Evolutionary conservation across 2,797 vertebrate genomes (phyloP).

Genomic region (Characodon lateralis): DNA sequence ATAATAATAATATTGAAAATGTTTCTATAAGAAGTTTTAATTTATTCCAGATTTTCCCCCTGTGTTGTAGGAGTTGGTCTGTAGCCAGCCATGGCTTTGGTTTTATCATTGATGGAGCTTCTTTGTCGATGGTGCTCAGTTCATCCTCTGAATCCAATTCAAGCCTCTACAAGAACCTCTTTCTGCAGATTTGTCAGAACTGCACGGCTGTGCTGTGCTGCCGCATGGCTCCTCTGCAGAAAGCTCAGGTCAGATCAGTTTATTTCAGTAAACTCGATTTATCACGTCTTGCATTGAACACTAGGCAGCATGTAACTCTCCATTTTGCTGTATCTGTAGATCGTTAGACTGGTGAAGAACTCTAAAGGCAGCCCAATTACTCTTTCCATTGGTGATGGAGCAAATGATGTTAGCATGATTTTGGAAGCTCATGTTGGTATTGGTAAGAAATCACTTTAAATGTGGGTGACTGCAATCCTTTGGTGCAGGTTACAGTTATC

Average conservation of each 20-base stretch:
- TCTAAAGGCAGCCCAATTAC: conserved; percentile 94
- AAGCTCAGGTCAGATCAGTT: conserved; percentile 87
- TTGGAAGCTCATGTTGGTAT: conserved; percentile 98
- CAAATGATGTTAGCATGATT: conserved; percentile 99
- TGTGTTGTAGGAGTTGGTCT: conserved; percentile 85
- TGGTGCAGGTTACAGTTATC: neutral
- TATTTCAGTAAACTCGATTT: neutral
- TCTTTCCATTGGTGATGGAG: conserved; percentile 93
- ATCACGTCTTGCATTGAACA: conserved; percentile 3
- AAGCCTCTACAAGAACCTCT: conserved; percentile 88
- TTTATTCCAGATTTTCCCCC: neutral
- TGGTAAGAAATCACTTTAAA: conserved; percentile 79
- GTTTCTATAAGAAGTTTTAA: neutral
- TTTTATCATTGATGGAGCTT: conserved; percentile 94
- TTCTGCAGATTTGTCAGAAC: conserved; percentile 94
- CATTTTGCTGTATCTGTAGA: conserved; percentile 75
- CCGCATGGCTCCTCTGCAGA: conserved; percentile 96
- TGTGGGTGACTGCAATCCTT: neutral
- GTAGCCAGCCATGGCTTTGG: conserved; percentile 87
- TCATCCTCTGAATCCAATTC: conserved; percentile 84
- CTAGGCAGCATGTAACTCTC: neutral
- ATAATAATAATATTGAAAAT: neutral
- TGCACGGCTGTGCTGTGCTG: conserved; percentile 95
- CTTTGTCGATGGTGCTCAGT: conserved; percentile 91
- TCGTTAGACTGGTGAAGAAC: conserved; percentile 97